These are phyloP conservation scores for Laticauda laticaudata DNA, from an alignment of 2,113 vertebrate species.

Conservation along the genomic window DNA sequence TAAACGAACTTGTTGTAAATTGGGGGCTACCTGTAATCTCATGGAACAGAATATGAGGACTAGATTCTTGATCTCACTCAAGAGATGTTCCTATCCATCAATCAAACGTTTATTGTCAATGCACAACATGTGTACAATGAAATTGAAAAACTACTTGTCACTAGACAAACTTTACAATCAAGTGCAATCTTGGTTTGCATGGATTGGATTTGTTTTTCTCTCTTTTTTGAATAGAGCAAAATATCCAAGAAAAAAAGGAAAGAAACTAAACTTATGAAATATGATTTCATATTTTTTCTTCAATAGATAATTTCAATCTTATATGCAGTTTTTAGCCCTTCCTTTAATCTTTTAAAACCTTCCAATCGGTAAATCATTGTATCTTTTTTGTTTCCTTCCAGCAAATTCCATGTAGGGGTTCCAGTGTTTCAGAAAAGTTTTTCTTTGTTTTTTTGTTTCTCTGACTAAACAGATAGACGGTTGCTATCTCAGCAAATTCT, in stretches of 20 bases:
- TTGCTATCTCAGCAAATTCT: background rate
- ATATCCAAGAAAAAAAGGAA: background rate
- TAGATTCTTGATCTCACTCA: background rate
- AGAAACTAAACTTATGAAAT: background rate
- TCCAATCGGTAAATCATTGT: background rate
- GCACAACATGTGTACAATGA: no score
- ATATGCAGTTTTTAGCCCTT: background rate
- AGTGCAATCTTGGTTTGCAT: background rate
- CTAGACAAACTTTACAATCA: background rate
- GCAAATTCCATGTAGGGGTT: background rate
- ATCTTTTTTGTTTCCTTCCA: background rate
- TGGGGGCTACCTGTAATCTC: background rate
- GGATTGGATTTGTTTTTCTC: background rate
- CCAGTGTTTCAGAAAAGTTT: background rate
- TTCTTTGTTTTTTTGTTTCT: background rate
- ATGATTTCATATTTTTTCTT: background rate
- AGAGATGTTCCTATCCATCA: background rate
- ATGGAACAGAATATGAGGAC: background rate
- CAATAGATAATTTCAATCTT: background rate
- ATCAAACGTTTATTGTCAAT: no score
- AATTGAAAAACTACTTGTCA: background rate
- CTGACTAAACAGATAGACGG: background rate
- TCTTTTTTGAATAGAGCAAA: background rate
- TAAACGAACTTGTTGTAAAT: background rate
- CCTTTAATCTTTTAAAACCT: background rate